phyloP scores from a whole-genome alignment of 2,113 vertebrate species.

The Lucifuga dentata region DNA sequence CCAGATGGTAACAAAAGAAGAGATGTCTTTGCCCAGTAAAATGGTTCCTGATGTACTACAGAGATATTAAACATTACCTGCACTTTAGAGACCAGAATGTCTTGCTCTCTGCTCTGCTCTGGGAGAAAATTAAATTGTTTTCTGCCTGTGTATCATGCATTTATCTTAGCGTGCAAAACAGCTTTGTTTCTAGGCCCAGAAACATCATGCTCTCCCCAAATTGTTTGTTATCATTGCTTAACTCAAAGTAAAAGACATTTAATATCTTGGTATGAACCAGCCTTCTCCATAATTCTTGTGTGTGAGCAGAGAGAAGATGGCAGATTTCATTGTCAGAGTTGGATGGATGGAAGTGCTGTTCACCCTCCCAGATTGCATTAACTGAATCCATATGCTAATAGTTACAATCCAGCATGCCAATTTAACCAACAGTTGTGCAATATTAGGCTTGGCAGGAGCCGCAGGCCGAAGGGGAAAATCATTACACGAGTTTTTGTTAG shows the following conservation, averaged over 20 bases:
- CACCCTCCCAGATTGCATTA: constrained; percentile 36
- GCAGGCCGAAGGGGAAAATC: constrained; percentile 21
- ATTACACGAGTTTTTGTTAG: constrained; percentile 33
- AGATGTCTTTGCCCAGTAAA: constrained; percentile 15
- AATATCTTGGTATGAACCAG: background rate
- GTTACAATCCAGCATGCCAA: constrained; percentile 13
- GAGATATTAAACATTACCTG: no score
- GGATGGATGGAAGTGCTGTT: constrained; percentile 12
- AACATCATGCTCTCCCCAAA: background rate
- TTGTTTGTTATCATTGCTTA: background rate
- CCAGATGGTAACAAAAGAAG: background rate
- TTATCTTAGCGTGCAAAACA: no score
- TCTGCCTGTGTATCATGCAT: no score
- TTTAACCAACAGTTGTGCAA: constrained; percentile 54
- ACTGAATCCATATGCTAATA: constrained; percentile 58
- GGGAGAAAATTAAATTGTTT: no score
- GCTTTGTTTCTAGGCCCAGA: no score
- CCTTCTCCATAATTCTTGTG: background rate
- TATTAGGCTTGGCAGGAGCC: constrained; percentile 41
- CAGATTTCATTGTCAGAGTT: constrained; percentile 18
- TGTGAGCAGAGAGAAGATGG: background rate
- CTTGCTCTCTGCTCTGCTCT: no score
- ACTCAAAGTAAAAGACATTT: background rate
- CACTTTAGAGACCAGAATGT: no score
- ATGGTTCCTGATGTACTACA: background rate